Base-by-base conservation (phyloP, 1,140 invertebrate species). In the Drosophila lowei region DNA sequence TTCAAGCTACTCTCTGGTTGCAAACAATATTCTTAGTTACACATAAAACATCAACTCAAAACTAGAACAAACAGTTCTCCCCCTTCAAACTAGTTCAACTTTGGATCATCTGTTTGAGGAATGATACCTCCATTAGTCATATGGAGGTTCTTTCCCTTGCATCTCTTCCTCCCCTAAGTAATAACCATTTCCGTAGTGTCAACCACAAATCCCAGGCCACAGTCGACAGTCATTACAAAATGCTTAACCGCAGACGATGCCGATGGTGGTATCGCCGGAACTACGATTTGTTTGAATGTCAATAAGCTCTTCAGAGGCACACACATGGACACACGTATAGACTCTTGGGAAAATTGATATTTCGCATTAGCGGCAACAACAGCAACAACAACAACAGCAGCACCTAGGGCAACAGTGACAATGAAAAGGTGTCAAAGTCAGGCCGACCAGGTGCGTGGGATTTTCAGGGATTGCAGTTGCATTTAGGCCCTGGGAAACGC, bases 231-330 rank as follows among this genome's bases (percentile, higher is more conserved):
- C 38, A 57, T 56, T 52, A 62, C 38, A 55, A 53, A 74, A 23
- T 49, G 71, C 38, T 34, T 15, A 70, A 76, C 63, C 72, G 64
- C 72, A 75, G 15, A 30, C 34, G 49, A 21, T 46, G 28, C 18
- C 38, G 50, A 38, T 38, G 41, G 7, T 30, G 46, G 44, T 53
- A 64, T 47, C 71, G 34, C 80, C 80, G 80, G 80, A 84, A 84
- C 80, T 84, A 72, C 79, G 66, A 81, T 79, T 65, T 84, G 81
- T 83, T 83, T 53, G 70, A 71, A 52, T 71, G 74, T 79, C 79
- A 84, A 83, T 81, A 74, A 83, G 79, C 61, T 60, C 49, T 42
- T 62, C 18, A 38, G 46, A 30, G 30, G 25, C 42, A 54, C 44
- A 62, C 44, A 78, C 65, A 71, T 72, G 59, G 21, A 34, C 48